Conservation (phyloP, 1,140 invertebrate genomes). For the Oryctes rhinoceros region DNA sequence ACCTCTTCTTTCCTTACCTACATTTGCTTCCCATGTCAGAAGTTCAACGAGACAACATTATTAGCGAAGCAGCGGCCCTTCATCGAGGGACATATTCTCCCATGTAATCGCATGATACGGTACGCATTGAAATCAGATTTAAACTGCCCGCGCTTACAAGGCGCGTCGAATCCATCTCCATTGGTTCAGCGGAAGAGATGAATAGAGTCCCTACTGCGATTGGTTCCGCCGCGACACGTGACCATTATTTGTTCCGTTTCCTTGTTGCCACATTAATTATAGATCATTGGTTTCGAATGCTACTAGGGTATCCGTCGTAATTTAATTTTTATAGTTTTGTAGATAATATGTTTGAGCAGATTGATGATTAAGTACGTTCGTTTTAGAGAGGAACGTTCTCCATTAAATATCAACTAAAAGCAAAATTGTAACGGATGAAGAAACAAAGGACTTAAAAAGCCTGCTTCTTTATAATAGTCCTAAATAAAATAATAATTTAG, state of each 20-base stretch:
- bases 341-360: constrained; percentile 38
- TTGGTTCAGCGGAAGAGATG: constrained; percentile 47
- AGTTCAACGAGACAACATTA: constrained; percentile 38
- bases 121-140: constrained; percentile 45
- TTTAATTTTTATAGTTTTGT: constrained; percentile 26
- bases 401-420: no score
- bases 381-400: no score
- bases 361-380: not conserved
- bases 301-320: constrained; percentile 4
- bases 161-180: constrained; percentile 53
- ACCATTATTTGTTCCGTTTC: constrained; percentile 47
- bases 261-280: constrained; percentile 43
- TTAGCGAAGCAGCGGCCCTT: constrained; percentile 10
- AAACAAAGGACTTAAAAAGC: no score
- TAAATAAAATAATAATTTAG: no score
- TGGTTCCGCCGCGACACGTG: constrained; percentile 55
- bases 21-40: constrained; percentile 35
- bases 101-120: constrained; percentile 55
- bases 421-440: no score
- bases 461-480: no score
- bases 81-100: constrained; percentile 48
- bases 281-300: constrained; percentile 42
- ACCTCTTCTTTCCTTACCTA: no score
- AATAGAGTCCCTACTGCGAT: constrained; percentile 44
- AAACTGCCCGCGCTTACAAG: constrained; percentile 55